Conservation (phyloP, 2,113 vertebrate genomes). For the Tychaedon coryphoeus region DNA sequence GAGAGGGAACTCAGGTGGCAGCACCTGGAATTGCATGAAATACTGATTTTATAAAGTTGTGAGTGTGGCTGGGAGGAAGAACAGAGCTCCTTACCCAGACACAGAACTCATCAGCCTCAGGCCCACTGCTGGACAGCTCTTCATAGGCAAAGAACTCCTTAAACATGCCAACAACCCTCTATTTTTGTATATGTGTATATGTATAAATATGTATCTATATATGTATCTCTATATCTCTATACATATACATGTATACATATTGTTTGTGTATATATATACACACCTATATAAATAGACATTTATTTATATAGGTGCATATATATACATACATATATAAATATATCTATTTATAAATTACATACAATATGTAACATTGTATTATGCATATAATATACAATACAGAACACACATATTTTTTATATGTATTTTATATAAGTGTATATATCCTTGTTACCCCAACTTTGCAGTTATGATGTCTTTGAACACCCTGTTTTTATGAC, state of each 20-base stretch:
- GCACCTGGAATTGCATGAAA: neutral
- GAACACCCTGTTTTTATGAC: neutral
- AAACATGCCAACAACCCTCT: neutral
- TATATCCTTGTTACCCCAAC: neutral
- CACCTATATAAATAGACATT: too few species aligned
- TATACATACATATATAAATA: too few species aligned
- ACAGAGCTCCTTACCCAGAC: rapidly evolving
- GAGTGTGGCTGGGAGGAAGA: rapidly evolving
- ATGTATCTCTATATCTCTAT: too few species aligned
- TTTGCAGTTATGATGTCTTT: neutral
- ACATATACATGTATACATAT: too few species aligned
- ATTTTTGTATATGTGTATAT: rapidly evolving
- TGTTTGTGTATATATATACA: neutral
- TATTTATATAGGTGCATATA: too few species aligned
- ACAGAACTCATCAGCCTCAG: neutral
- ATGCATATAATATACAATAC: too few species aligned
- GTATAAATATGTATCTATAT: too few species aligned
- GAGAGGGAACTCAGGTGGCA: neutral
- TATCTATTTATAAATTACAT: too few species aligned
- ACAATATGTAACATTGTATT: too few species aligned
- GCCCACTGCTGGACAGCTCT: neutral
- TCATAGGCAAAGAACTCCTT: neutral
- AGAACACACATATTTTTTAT: too few species aligned
- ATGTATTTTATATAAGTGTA: neutral
- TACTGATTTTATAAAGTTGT: rapidly evolving